Evolutionary conservation across 2,113 vertebrate species (phyloP), one percentile per base, ranked within the genome.

Genomic region (Leptosomus discolor): DNA sequence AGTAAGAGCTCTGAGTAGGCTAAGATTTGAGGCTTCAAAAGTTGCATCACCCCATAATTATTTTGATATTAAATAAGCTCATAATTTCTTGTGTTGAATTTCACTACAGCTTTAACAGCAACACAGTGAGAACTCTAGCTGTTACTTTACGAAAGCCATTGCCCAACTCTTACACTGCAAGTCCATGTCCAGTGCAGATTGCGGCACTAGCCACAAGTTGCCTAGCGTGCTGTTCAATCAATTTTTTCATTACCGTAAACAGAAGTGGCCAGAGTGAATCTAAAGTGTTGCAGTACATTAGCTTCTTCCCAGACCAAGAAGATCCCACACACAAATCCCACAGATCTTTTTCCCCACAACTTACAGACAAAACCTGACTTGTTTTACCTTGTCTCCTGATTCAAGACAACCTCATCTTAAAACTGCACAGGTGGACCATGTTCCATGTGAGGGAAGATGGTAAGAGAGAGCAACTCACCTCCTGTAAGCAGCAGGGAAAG

Each of bases 401-500:
- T 24, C 32, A 30, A 30, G 64, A 17, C 32, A 76, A 34, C 11
- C 5, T 24, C 32, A 68, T 39, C 63, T 50, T 5, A 45, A 32
- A 86, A 37, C 17, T 17, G 18, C 13, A 3, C 12, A 53, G 48
- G 51, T 61, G 15, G 36, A 34, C 21, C 24, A 48, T 1, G 17
- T 46, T 5, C 30, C 64, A 20, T 0, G 0, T 16, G 30, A 57
- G 5, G 37, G 54, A 37, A 41, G 71, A 79, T 0, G 4, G 29
- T 6, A 63, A 34, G 74, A 73, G 36, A 36, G 32, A 81, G 43
- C 27, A n/a, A 65, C 97, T 90, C 82, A 99, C 99, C 98, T 99
- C 98, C 91, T 99, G 99, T 57, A 99, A 98, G 81, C 99, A 99
- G 94, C 99, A 99, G 19, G 99, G 99, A 83, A 93, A 99, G 90